A percentile compares a stretch with the other conserved stretches of the same genome.
phyloP scores from a whole-genome alignment of 1,140 invertebrate species.

The Akabosia matsudoensis region DNA sequence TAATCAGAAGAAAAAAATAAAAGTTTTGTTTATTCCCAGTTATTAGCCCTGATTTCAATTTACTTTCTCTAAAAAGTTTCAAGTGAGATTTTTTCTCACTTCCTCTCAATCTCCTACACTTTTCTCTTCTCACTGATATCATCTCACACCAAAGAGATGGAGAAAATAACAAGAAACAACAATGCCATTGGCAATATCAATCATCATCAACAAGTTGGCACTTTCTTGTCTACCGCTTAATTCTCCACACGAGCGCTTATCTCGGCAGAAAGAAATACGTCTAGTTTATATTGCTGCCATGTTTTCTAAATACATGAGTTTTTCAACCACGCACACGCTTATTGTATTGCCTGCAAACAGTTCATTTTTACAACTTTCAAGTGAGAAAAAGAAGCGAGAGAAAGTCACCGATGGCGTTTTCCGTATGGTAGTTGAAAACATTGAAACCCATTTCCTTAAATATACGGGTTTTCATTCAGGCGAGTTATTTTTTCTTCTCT shows the following conservation, averaged over 20 bases:
- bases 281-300: background rate
- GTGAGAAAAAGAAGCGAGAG: background rate
- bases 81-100: slow-evolving; percentile 13
- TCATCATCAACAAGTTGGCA: slow-evolving; percentile 9
- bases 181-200: background rate
- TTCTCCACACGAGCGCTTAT: background rate
- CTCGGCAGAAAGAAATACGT: background rate
- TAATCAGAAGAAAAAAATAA: background rate
- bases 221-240: background rate
- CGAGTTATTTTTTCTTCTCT: background rate
- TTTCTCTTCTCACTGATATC: background rate
- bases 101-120: background rate
- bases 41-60: background rate
- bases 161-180: slow-evolving; percentile 7
- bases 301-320: no score
- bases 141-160: background rate
- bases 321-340: no score
- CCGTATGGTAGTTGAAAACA: background rate
- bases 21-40: no score
- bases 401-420: background rate
- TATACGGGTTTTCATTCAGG: background rate
- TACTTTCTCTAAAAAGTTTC: slow-evolving; percentile 3
- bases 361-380: no score
- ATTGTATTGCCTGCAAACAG: no score
- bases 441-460: slow-evolving; percentile 3